Evolutionary conservation across 2,888 invertebrate species (phyloP).

Genomic region (Ennomos fuscantarius): DNA sequence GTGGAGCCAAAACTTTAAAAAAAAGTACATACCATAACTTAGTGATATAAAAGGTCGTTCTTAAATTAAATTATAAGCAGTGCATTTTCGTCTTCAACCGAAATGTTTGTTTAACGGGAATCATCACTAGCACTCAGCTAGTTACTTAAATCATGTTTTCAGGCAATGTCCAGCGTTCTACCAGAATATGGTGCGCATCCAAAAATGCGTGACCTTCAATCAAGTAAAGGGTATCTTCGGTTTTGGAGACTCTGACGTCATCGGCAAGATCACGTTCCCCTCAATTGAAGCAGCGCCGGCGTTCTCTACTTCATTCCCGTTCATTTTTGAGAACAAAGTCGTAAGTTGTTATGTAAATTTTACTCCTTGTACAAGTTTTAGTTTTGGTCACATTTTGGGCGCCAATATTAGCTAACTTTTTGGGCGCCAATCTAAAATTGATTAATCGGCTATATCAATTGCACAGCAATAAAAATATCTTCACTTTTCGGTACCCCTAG

Average conservation of each 20-base stretch:
- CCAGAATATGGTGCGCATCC: conserved; percentile 95
- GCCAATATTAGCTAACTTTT: background rate
- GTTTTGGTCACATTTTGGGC: background rate
- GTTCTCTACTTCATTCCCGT: conserved; percentile 95
- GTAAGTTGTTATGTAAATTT: conserved; percentile 64
- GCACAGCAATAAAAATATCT: no score
- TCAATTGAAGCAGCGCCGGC: conserved; percentile 98
- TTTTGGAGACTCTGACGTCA: conserved; percentile 97
- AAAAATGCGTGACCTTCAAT: conserved; percentile 98
- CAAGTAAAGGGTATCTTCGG: conserved; percentile 99
- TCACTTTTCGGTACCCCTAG: no score
- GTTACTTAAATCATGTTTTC: conserved; percentile 46
- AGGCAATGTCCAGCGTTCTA: conserved; percentile 96
- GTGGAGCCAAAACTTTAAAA: no score
- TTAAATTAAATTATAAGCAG: no score
- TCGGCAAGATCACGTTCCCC: conserved; percentile 99
- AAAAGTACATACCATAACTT: no score
- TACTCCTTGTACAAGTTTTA: no score
- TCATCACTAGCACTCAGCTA: no score
- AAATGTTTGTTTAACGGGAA: no score
- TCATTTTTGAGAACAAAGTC: conserved; percentile 93
- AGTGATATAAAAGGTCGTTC: no score
- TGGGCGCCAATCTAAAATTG: background rate
- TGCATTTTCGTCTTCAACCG: no score
- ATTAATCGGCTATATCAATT: no score